Evolutionary conservation across 2,797 vertebrate species (phyloP).

Genomic region (Pelodytes ibericus): DNA sequence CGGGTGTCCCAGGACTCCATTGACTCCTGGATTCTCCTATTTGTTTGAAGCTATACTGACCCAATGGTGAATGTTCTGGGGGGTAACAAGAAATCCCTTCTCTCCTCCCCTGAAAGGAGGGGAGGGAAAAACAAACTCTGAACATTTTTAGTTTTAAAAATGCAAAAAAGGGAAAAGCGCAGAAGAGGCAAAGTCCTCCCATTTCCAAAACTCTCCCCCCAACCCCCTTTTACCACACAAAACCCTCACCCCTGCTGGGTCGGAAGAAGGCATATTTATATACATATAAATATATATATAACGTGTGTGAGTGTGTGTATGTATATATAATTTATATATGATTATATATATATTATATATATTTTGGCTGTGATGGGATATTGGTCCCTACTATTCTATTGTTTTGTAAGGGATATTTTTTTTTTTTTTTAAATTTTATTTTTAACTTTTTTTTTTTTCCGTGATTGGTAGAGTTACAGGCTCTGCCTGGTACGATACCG

Average conservation of each 20-base stretch:
- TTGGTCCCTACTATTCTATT: conserved; percentile 59
- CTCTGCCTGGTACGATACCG: conserved; percentile 38
- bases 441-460: conserved; percentile 60
- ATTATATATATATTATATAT: conserved; percentile 76
- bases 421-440: conserved; percentile 64
- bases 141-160: conserved; percentile 47
- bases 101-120: not conserved
- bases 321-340: conserved; percentile 81
- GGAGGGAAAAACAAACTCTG: conserved; percentile 41
- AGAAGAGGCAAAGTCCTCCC: conserved; percentile 25
- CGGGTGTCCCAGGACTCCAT: conserved; percentile 17
- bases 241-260: conserved; percentile 71
- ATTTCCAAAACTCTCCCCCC: conserved; percentile 22
- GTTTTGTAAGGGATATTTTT: conserved; percentile 67
- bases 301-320: conserved; percentile 51
- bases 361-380: conserved; percentile 67
- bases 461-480: conserved; percentile 40
- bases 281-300: conserved; percentile 51
- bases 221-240: conserved; percentile 50
- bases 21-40: conserved; percentile 31
- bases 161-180: conserved; percentile 43
- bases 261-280: conserved; percentile 64
- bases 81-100: conserved; percentile 33
- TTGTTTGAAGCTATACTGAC: conserved; percentile 35
- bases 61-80: conserved; percentile 17